Percentiles rank a stretch among this genome's conserved stretches.
Evolutionary conservation across 2,113 vertebrate species (phyloP).

Genomic region (Phalacrocorax pelagicus): DNA sequence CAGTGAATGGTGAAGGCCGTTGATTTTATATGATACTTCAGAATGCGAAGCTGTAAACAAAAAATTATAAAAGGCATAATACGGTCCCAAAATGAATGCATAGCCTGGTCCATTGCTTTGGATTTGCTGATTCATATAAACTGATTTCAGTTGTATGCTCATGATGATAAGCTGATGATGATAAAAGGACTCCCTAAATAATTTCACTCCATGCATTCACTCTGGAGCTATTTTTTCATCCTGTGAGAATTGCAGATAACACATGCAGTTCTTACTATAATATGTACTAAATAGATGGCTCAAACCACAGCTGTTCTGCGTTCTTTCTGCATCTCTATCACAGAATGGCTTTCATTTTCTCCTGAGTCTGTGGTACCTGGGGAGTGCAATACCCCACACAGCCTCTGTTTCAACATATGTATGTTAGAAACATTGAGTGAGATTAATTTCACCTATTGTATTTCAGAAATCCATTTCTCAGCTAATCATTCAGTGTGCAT

Average conservation of each 20-base stretch:
- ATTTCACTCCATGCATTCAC: background rate
- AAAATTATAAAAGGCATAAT: background rate
- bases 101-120: background rate
- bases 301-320: background rate
- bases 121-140: slow-evolving; percentile 21
- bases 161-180: background rate
- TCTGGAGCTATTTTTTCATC: background rate
- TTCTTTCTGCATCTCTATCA: background rate
- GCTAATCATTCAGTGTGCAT: background rate
- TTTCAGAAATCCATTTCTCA: background rate
- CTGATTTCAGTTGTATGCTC: background rate
- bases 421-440: background rate
- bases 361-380: background rate
- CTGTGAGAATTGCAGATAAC: background rate
- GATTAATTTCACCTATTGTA: background rate
- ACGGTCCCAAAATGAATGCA: background rate
- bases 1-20: background rate
- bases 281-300: background rate
- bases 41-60: slow-evolving; percentile 6
- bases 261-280: background rate
- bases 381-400: background rate
- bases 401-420: background rate
- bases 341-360: background rate
- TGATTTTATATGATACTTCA: background rate
- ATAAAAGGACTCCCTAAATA: background rate